Evolutionary conservation across 2,797 vertebrate genomes (phyloP).

Genomic region (Pantherophis alleghaniensis): DNA sequence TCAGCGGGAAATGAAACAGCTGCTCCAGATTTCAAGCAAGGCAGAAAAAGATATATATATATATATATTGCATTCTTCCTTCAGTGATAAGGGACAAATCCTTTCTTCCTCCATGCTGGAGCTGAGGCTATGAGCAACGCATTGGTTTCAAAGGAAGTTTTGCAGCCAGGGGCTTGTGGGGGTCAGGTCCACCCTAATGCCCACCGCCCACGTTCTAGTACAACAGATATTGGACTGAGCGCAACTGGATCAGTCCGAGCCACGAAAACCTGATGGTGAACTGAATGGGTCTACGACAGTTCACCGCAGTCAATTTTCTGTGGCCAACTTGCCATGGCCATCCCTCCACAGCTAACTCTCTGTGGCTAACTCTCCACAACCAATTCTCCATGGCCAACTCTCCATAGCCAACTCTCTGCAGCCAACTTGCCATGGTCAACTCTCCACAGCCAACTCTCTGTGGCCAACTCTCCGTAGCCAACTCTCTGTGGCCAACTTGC

Average conservation of each 20-base stretch:
- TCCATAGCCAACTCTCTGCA: accelerated
- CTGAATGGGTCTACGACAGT: not conserved
- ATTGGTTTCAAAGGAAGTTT: not conserved
- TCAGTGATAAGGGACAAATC: not conserved
- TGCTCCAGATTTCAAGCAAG: not conserved
- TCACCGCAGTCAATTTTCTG: no score
- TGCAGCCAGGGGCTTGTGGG: not conserved
- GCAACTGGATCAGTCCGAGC: not conserved
- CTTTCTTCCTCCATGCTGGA: no score
- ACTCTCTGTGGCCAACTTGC: no score
- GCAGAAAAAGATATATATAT: not conserved
- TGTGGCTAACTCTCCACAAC: no score
- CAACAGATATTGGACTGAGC: not conserved
- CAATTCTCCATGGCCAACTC: no score
- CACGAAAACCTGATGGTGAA: not conserved
- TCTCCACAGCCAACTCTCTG: accelerated
- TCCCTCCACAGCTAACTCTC: no score
- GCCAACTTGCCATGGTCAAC: no score
- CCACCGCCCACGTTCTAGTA: not conserved
- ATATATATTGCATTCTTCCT: not conserved
- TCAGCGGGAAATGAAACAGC: not conserved
- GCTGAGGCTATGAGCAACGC: not conserved
- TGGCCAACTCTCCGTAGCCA: no score
- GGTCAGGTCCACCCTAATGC: no score
- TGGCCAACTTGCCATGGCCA: no score